Evolutionary conservation across 2,888 invertebrate species (phyloP).

Genomic region (Caenorhabditis sinica): DNA sequence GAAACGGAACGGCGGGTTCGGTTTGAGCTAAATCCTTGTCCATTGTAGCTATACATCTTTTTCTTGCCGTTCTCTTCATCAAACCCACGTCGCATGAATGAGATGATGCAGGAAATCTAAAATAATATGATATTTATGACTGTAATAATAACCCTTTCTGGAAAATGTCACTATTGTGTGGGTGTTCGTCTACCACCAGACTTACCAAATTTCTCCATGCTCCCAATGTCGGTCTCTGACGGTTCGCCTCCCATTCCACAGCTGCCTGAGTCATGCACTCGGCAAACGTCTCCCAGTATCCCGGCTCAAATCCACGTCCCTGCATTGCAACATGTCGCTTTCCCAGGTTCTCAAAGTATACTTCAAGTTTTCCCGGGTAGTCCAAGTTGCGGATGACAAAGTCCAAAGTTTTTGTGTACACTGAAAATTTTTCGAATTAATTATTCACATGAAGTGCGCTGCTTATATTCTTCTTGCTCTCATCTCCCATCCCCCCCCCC

Average conservation of each 20-base stretch:
- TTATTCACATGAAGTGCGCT: conserved; percentile 17
- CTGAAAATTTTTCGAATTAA: conserved; percentile 53
- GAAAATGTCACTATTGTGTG: not conserved
- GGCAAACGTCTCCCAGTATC: conserved; percentile 84
- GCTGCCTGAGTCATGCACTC: conserved; percentile 82
- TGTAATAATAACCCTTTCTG: not conserved
- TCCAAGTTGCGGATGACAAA: conserved; percentile 81
- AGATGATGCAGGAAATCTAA: conserved; percentile 80
- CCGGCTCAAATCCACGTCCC: conserved; percentile 82
- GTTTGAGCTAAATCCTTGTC: conserved; percentile 37
- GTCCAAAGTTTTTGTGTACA: conserved; percentile 80
- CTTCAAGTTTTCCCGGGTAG: conserved; percentile 79
- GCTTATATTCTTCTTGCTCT: not conserved
- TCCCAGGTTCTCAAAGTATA: conserved; percentile 80
- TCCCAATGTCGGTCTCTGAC: conserved; percentile 78
- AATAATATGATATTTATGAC: conserved; percentile 2
- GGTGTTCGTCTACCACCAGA: too few relatives aligned
- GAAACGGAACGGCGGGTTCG: conserved; percentile 59
- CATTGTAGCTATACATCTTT: conserved; percentile 58
- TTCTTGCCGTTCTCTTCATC: conserved; percentile 77
- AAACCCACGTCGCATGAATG: conserved; percentile 82
- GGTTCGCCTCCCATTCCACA: conserved; percentile 80
- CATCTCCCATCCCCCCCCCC: not conserved
- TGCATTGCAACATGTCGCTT: conserved; percentile 80
- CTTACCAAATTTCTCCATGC: conserved; percentile 81